These are phyloP conservation scores for Apotomis capreana DNA, from an alignment of 2,888 invertebrate genomes.

Conservation along the genomic window DNA sequence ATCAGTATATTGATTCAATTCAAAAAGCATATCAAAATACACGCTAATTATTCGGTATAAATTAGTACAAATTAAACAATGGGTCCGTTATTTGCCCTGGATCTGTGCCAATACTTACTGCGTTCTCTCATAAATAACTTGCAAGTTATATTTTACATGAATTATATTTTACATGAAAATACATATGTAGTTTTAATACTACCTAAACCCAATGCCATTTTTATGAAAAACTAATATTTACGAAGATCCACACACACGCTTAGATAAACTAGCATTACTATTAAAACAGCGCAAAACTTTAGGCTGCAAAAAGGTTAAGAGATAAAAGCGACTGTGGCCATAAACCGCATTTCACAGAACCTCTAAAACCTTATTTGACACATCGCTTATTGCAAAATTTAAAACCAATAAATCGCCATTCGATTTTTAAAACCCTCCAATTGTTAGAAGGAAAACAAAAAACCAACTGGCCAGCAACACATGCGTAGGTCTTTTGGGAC, in stretches of 20 bases:
- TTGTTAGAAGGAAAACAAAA: constrained; percentile 55
- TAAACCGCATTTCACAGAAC: constrained; percentile 41
- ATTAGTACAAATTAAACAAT: constrained; percentile 9
- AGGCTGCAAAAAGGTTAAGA: constrained; percentile 11
- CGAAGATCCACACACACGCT: not conserved
- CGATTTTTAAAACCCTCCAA: constrained; percentile 38
- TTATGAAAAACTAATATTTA: no score
- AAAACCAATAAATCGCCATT: constrained; percentile 43
- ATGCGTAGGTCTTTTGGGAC: constrained; percentile 62
- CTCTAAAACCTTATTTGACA: constrained; percentile 40
- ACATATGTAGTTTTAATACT: no score
- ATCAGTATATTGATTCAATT: not conserved
- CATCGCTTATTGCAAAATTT: constrained; percentile 46
- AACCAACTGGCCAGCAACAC: constrained; percentile 67
- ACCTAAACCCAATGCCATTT: no score
- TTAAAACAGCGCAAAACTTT: constrained; percentile 10
- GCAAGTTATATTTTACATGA: not conserved
- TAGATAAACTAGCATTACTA: not conserved
- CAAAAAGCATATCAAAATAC: no score
- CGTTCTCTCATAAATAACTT: constrained; percentile 7
- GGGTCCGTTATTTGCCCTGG: constrained; percentile 22
- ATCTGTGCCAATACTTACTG: constrained; percentile 6
- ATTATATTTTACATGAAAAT: not conserved
- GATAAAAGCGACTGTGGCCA: constrained; percentile 26
- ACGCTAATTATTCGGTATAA: not conserved